Evolutionary conservation across 2,888 invertebrate species (phyloP).

Genomic region (Ophioninae sp.): DNA sequence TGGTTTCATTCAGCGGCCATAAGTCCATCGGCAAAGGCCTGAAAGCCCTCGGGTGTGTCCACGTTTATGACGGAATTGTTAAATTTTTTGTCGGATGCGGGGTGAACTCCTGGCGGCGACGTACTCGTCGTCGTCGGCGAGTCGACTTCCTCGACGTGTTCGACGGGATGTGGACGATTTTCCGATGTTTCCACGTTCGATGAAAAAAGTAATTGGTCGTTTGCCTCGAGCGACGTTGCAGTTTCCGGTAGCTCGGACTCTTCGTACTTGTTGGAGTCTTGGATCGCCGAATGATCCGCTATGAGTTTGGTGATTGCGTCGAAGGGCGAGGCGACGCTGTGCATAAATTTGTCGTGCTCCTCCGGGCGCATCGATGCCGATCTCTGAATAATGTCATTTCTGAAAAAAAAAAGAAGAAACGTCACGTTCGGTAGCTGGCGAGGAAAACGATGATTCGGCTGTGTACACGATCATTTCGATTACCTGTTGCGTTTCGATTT

Average conservation of each 20-base stretch:
- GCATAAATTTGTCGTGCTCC: constrained; percentile 69
- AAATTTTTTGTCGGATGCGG: constrained; percentile 25
- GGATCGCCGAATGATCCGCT: constrained; percentile 71
- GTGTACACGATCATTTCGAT: neutral
- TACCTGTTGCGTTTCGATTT: constrained; percentile 78
- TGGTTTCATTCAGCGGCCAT: constrained; percentile 66
- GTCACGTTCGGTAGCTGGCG: neutral
- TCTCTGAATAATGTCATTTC: constrained; percentile 72
- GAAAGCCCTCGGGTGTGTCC: constrained; percentile 73
- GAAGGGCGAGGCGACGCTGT: constrained; percentile 73
- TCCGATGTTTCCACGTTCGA: constrained; percentile 48
- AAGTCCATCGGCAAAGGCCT: constrained; percentile 73
- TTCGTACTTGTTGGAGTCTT: constrained; percentile 66
- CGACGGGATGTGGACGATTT: neutral
- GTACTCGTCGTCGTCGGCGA: neutral
- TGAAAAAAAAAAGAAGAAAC: constrained; percentile 49
- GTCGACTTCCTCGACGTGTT: neutral
- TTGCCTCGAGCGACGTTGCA: constrained; percentile 53
- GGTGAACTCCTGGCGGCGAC: neutral
- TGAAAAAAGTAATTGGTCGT: constrained; percentile 12
- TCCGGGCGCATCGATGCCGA: constrained; percentile 68
- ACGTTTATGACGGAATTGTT: constrained; percentile 63
- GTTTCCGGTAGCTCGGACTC: constrained; percentile 55
- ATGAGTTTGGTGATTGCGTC: constrained; percentile 75
- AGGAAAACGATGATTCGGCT: neutral